Base-by-base conservation (phyloP, 2,888 invertebrate species). In the Philhelius pedissequus region DNA sequence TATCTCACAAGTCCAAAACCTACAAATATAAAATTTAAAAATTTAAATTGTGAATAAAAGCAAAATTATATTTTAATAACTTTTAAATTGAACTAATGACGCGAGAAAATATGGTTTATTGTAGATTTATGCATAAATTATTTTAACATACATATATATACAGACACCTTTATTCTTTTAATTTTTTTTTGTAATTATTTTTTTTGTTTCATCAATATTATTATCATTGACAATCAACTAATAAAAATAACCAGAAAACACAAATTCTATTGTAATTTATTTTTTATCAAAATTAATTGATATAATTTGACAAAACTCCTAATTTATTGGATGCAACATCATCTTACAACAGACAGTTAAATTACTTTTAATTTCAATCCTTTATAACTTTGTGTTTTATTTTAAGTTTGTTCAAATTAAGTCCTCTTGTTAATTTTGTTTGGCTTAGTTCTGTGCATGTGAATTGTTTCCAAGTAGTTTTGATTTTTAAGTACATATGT, bases 1-100 rank as follows among this genome's bases (percentile, higher is more conserved):
- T 38, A 43, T 66, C 48, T 76, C 52, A 78, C 77, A 70, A 69
- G 86, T 69, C 88, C 86, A 86, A 86, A 87, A 82, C 75, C 81
- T 69, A 45, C 11, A 32, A 32, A 74, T 32, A 75, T 13, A 70
- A 25, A 48, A 86, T 50, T 71, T 56, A 83, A 83, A 84, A 84
- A 74, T 70, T n/a, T n/a, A n/a, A n/a, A 75, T 78, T 83, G 79
- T 83, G 70, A 83, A 83, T 83, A 66, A 84, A 80, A 84, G 75
- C 80, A 76, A 76, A 80, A 76, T 80, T 84, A 80, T 84, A 84
- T 79, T 79, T 73, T 75, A 43, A n/a, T 48, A 48, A 48, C 15
- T 62, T 62, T 18, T 9, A 62, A 62, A 20, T 3, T 20, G 7
- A 48, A 64, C 7, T 20, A 45, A 4, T 32, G 30, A 45, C 20